Evolutionary conservation across 2,888 invertebrate genomes (phyloP).

Genomic region (Carabus problematicus): DNA sequence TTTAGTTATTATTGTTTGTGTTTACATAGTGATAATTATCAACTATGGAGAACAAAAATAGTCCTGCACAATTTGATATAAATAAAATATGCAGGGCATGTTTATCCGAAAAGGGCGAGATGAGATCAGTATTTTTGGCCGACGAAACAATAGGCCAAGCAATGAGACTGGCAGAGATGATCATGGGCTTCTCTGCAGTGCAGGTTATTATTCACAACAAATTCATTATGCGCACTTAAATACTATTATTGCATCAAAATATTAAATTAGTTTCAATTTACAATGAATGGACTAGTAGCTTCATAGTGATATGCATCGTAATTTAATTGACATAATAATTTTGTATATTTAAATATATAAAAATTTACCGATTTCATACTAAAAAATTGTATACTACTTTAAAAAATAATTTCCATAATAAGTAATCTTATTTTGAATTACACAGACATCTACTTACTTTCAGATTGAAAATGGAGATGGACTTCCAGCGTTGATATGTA

Average conservation of each 20-base stretch:
- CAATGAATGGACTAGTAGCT: no score
- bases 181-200: conserved; percentile 58
- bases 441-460: conserved; percentile 43
- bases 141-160: conserved; percentile 57
- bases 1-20: conserved; percentile 53
- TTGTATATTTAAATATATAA: no score
- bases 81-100: conserved; percentile 61
- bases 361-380: background rate
- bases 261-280: conserved; percentile 20
- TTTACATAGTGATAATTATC: conserved; percentile 55
- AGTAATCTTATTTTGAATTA: conserved; percentile 6
- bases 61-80: conserved; percentile 53
- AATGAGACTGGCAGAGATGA: conserved; percentile 60
- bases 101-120: conserved; percentile 59
- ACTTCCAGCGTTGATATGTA: conserved; percentile 59
- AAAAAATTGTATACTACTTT: conserved; percentile 13
- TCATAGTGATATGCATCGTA: no score
- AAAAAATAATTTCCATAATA: conserved; percentile 1
- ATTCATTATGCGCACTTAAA: conserved; percentile 17
- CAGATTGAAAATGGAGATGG: conserved; percentile 61
- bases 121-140: conserved; percentile 59
- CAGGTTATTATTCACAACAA: conserved; percentile 53
- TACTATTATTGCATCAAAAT: conserved; percentile 2
- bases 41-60: conserved; percentile 51
- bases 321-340: no score